These are phyloP conservation scores for Cacatua alba DNA, from an alignment of 2,113 vertebrate species.

Conservation along the genomic window DNA sequence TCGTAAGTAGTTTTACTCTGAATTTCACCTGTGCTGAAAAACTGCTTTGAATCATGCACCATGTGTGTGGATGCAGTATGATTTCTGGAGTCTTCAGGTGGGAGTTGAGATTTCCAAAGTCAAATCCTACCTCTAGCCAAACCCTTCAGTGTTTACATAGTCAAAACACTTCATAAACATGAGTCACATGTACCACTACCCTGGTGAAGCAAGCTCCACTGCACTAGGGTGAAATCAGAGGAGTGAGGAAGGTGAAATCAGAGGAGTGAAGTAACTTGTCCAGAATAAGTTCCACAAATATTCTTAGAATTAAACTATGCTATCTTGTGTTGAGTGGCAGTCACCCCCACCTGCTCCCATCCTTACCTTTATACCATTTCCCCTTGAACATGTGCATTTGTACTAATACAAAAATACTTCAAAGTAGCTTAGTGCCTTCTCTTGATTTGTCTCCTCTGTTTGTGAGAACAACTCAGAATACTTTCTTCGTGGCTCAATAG, in stretches of 20 bases:
- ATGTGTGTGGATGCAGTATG: background rate
- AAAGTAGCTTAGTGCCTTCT: background rate
- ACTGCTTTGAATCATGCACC: background rate
- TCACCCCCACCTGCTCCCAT: background rate
- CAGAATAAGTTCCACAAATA: background rate
- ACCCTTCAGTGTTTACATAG: background rate
- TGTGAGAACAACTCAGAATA: background rate
- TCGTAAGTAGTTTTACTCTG: background rate
- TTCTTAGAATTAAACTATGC: background rate
- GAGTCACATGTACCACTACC: background rate
- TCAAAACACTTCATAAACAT: background rate
- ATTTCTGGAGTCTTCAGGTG: background rate
- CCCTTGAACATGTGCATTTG: background rate
- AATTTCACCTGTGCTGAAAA: background rate
- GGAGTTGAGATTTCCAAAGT: background rate
- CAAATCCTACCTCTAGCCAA: background rate
- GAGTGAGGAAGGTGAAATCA: background rate
- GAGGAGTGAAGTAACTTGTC: background rate
- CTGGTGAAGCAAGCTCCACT: background rate
- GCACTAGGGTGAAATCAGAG: background rate
- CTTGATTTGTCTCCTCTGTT: background rate
- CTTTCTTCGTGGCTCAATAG: constrained; percentile 13
- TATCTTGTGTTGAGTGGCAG: background rate
- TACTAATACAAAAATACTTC: background rate
- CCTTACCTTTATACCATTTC: background rate